phyloP scores from a whole-genome alignment of 2,797 vertebrate species.

The Pangasius sanitwongsei region DNA sequence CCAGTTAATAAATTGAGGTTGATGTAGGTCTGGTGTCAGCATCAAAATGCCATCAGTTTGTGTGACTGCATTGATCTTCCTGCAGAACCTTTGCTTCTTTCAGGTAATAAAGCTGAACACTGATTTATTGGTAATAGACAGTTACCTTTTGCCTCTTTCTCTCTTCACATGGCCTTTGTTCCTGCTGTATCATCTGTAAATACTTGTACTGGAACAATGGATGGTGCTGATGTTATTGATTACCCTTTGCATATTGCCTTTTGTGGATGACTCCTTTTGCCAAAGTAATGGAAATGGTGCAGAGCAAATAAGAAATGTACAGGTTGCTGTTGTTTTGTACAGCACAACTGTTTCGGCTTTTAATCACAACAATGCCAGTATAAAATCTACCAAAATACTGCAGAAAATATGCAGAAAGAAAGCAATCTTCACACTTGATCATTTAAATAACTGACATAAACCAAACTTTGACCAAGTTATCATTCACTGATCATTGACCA shows the following conservation, averaged over 20 bases:
- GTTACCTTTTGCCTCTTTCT: conserved; percentile 72
- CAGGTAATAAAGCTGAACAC: conserved; percentile 79
- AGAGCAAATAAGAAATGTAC: neutral
- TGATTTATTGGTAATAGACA: conserved; percentile 76
- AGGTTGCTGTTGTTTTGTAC: neutral
- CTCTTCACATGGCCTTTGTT: conserved; percentile 54
- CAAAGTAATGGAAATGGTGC: neutral
- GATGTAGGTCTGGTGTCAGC: conserved; percentile 62
- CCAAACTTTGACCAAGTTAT: neutral
- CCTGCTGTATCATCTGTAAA: conserved; percentile 32
- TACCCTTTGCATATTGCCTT: conserved; percentile 29
- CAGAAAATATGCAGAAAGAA: neutral
- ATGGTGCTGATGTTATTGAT: conserved; percentile 41
- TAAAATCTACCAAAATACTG: conserved; percentile 8
- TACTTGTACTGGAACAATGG: conserved; percentile 41
- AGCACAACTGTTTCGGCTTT: neutral
- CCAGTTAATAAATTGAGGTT: conserved; percentile 73
- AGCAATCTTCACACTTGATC: neutral
- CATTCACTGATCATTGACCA: neutral
- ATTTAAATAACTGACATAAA: neutral
- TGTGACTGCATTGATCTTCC: conserved; percentile 68
- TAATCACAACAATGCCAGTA: conserved; percentile 5
- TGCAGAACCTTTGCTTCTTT: conserved; percentile 72
- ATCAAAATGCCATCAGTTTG: conserved; percentile 68
- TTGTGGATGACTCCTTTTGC: neutral